These are phyloP conservation scores for Microplitis deprimator DNA, from an alignment of 2,888 invertebrate species.

Conservation along the genomic window DNA sequence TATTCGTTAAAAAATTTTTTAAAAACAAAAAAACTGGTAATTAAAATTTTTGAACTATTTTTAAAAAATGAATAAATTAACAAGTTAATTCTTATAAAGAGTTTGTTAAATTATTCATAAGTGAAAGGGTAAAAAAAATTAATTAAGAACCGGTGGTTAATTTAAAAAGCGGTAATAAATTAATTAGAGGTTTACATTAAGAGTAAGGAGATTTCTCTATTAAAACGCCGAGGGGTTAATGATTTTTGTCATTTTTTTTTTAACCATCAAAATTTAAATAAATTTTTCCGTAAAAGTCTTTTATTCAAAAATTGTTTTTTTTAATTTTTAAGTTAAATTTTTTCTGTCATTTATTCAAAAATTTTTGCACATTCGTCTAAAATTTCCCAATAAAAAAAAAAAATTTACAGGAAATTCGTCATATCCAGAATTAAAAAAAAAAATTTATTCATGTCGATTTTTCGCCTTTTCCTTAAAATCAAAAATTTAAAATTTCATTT, in stretches of 20 bases:
- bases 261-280: no score
- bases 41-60: neutral
- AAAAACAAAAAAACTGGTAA: neutral
- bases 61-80: neutral
- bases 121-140: neutral
- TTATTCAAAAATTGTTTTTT: no score
- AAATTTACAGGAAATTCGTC: no score
- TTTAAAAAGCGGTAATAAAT: neutral
- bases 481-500: no score
- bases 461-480: no score
- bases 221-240: neutral
- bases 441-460: no score
- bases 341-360: no score
- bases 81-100: neutral
- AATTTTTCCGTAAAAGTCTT: no score
- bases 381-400: no score
- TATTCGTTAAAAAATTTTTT: neutral
- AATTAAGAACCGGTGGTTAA: neutral
- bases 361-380: no score
- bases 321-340: no score
- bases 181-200: neutral
- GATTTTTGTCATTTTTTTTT: neutral
- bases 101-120: neutral
- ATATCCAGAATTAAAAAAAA: no score
- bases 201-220: neutral